Evolutionary conservation across 92 coral and sea anemone species (phyloP), one percentile per base, ranked within the genome.

Genomic region (Porites cylindrica): DNA sequence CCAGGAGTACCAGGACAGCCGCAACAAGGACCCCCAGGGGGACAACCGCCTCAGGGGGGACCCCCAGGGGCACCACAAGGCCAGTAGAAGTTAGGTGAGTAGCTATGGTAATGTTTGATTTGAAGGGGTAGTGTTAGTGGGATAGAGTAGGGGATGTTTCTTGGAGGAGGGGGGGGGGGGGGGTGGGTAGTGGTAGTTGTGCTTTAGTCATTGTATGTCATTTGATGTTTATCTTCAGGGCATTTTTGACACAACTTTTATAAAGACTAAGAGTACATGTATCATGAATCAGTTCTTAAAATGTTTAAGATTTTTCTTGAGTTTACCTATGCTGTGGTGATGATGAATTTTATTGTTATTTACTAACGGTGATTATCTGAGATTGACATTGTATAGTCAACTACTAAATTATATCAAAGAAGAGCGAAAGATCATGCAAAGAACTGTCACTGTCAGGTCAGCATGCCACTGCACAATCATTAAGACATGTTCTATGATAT

Each of bases 1-100:
- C 96, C 84, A 11, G 86, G 78, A 26, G 89, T 67, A 9, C 90
- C 90, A 11, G 83, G 71, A 58, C 92, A 80, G 81, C 92, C 80
- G 80, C 93, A 69, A 18, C 86, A 58, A 12, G 78, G 53, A 66
- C 94, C 71, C 50, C 86, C 71, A 68, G 89, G 64, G 32, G 75
- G 61, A 8, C 91, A 67, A 26, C 93, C 86, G 66, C 93, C 66
- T 18, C 82, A 66, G 19, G 88, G 80, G 23, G 87, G 62, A 70
- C 88, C 71, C 7, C 80, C 77, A 8, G 93, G 74, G 16, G 88
- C 38, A 4, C 91, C 61, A 62, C 87, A 62, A 52, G 87, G 87
- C 13, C 87, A 83, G 70, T 21, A 83, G 73, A 38, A 83, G 86
- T 11, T 51, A 67, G 86, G 86, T 82, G 71, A 10, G 86, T 38